Percentiles rank a stretch among this genome's conserved stretches.
These are phyloP conservation scores for Melanaphis sacchari DNA, from an alignment of 1,140 invertebrate species.

Conservation along the genomic window DNA sequence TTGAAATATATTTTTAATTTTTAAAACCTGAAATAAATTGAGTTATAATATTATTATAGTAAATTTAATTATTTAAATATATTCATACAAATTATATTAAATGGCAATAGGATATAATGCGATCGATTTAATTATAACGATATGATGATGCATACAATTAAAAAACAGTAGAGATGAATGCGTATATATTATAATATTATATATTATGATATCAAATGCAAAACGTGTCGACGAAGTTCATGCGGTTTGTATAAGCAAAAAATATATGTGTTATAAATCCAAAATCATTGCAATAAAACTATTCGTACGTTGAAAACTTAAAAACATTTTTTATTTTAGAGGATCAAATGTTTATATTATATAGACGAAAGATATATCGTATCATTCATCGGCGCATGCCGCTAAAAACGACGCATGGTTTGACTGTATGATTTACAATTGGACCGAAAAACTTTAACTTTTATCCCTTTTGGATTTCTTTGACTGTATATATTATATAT, in stretches of 20 bases:
- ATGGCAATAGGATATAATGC: neutral
- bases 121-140: neutral
- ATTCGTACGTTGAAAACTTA: neutral
- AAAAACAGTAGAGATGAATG: neutral
- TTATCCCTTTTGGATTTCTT: constrained; percentile 26
- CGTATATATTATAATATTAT: neutral
- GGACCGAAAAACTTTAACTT: constrained; percentile 1
- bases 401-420: neutral
- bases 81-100: too few relatives aligned
- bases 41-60: too few relatives aligned
- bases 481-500: neutral
- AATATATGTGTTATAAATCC: neutral
- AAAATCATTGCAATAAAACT: neutral
- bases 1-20: too few relatives aligned
- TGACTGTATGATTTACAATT: constrained; percentile 2
- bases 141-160: neutral
- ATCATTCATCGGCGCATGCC: neutral
- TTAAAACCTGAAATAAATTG: too few relatives aligned
- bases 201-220: neutral
- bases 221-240: neutral
- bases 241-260: too few relatives aligned
- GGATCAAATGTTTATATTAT: neutral
- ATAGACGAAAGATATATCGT: neutral
- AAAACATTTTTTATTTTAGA: neutral
- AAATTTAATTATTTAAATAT: neutral